phyloP scores from a whole-genome alignment of 2,113 vertebrate genomes.

The Dunckerocampus dactyliophorus region DNA sequence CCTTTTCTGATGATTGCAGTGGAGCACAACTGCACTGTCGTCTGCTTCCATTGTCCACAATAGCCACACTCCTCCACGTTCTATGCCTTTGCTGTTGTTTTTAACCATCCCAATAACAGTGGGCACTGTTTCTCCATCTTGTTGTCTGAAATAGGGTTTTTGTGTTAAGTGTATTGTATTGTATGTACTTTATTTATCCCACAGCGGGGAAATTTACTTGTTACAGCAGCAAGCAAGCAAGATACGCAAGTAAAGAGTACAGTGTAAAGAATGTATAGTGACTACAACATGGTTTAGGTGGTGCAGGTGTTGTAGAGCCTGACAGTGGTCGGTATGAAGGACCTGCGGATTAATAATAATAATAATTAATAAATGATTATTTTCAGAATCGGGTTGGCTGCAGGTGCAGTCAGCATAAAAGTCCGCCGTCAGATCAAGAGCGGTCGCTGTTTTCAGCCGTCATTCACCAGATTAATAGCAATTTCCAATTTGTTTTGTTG shows the following conservation, averaged over 20 bases:
- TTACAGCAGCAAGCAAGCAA: no score
- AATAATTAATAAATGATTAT: no score
- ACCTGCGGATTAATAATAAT: no score
- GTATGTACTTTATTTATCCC: no score
- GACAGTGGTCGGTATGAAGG: no score
- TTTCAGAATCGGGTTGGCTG: slow-evolving; percentile 65
- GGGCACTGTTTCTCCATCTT: slow-evolving; percentile 18
- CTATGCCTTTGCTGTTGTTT: slow-evolving; percentile 26
- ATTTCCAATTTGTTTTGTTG: slow-evolving; percentile 68
- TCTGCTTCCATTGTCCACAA: slow-evolving; percentile 31
- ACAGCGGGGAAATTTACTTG: no score
- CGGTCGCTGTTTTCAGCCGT: slow-evolving; percentile 59
- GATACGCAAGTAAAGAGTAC: no score
- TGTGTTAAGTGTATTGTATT: no score
- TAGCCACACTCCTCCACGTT: slow-evolving; percentile 25
- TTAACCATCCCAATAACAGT: slow-evolving; percentile 29
- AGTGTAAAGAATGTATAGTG: no score
- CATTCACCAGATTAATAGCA: slow-evolving; percentile 60
- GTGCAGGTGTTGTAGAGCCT: no score
- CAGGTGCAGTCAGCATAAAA: slow-evolving; percentile 59
- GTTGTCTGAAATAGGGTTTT: slow-evolving; percentile 35
- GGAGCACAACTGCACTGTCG: slow-evolving; percentile 34
- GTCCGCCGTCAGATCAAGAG: slow-evolving; percentile 65
- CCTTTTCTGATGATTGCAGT: slow-evolving; percentile 56
- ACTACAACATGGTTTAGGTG: no score